Conservation (phyloP, 2,888 invertebrate genomes). For the Thereva nobilitata region DNA sequence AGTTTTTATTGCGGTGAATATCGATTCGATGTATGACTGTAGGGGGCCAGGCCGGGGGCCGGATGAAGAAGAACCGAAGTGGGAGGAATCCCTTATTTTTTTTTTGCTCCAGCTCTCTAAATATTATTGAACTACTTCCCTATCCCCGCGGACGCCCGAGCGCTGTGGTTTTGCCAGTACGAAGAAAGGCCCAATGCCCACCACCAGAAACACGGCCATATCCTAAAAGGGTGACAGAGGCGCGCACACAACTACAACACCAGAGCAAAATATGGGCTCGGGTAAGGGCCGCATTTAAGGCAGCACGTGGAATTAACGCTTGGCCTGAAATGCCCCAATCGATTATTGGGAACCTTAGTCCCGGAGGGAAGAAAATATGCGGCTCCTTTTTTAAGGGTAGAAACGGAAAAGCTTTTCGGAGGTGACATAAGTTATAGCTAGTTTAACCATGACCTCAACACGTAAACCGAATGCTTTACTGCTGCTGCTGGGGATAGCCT, state of each 20-base stretch:
- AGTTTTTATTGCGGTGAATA: constrained; percentile 34
- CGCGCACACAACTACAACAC: no score
- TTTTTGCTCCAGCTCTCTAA: constrained; percentile 15
- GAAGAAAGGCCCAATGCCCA: no score
- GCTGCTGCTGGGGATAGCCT: no score
- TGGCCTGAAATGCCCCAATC: constrained; percentile 16
- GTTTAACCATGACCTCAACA: constrained; percentile 30
- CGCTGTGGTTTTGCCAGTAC: no score
- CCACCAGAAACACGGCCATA: no score
- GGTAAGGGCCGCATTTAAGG: no score
- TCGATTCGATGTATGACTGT: constrained; percentile 13
- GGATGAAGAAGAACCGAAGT: background rate
- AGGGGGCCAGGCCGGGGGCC: background rate
- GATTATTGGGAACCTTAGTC: constrained; percentile 13
- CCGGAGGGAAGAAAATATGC: constrained; percentile 1
- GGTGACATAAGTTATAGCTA: constrained; percentile 18
- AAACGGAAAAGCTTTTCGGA: constrained; percentile 13
- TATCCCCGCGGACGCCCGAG: no score
- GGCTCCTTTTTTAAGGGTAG: background rate
- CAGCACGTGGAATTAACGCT: background rate
- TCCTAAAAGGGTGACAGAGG: no score
- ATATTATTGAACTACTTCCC: constrained; percentile 11
- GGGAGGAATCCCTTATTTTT: no score
- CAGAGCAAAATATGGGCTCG: no score
- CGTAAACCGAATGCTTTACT: constrained; percentile 18